These are phyloP conservation scores for Lithobates pipiens DNA, from an alignment of 2,797 vertebrate species.

Conservation along the genomic window DNA sequence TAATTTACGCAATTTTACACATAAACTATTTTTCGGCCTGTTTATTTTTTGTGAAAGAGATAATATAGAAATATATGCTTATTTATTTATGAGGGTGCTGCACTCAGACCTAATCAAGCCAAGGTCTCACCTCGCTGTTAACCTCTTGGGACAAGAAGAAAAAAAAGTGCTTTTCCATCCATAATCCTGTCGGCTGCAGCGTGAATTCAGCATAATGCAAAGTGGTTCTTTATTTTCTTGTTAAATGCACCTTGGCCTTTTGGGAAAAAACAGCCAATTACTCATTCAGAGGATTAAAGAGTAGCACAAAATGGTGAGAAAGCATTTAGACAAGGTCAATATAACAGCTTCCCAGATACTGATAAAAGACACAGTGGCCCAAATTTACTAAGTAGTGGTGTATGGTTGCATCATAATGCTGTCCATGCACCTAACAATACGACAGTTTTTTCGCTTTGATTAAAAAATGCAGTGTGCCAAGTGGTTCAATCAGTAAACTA, in stretches of 20 bases:
- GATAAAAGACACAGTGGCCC: conserved; percentile 16
- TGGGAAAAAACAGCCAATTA: conserved; percentile 62
- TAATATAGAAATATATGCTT: conserved; percentile 23
- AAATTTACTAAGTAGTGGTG: conserved; percentile 36
- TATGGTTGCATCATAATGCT: neutral
- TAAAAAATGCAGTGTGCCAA: no score
- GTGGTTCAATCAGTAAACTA: no score
- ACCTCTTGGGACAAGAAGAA: conserved; percentile 42
- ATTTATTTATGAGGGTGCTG: conserved; percentile 43
- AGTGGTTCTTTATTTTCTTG: conserved; percentile 60
- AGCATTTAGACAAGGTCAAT: conserved; percentile 62
- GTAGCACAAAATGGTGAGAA: conserved; percentile 61
- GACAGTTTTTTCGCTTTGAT: no score
- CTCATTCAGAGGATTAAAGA: conserved; percentile 61
- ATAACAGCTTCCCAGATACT: conserved; percentile 51
- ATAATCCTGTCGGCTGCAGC: conserved; percentile 52
- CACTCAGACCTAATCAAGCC: conserved; percentile 43
- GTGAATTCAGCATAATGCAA: conserved; percentile 61
- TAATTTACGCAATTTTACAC: neutral
- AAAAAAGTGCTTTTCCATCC: conserved; percentile 47
- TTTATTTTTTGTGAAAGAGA: neutral
- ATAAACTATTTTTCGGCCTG: no score
- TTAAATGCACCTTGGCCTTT: conserved; percentile 62
- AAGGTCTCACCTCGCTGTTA: conserved; percentile 35
- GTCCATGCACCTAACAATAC: no score